Conservation (phyloP, 2,113 vertebrate species). For the Dicerorhinus sumatrensis region DNA sequence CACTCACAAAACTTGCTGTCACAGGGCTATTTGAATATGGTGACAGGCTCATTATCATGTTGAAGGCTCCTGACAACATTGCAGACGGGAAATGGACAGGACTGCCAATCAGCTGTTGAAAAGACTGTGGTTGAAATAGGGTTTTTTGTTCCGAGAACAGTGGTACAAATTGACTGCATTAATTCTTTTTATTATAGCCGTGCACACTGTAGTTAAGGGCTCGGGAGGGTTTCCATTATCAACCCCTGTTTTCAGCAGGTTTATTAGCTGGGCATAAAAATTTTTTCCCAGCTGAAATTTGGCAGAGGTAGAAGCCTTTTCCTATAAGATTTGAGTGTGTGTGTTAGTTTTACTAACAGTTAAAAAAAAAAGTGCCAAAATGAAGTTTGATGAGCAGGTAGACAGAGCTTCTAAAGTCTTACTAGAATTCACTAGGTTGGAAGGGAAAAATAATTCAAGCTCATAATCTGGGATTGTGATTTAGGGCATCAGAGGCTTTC, state of each 20-base stretch:
- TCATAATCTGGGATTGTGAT: background rate
- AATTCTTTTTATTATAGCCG: slow-evolving; percentile 90
- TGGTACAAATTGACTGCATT: slow-evolving; percentile 93
- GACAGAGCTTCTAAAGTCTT: background rate
- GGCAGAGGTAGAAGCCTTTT: slow-evolving; percentile 63
- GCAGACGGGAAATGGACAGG: slow-evolving; percentile 89
- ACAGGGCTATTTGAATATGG: slow-evolving; percentile 93
- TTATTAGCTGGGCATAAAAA: slow-evolving; percentile 85
- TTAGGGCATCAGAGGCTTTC: background rate
- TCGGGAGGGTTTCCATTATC: slow-evolving; percentile 87
- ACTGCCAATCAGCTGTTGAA: slow-evolving; percentile 92
- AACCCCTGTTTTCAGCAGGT: slow-evolving; percentile 84
- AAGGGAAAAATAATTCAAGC: background rate
- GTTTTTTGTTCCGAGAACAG: slow-evolving; percentile 90
- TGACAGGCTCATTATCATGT: slow-evolving; percentile 95
- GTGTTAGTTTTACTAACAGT: slow-evolving; percentile 51
- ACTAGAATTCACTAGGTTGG: background rate
- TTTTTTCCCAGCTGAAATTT: slow-evolving; percentile 82
- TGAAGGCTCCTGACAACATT: slow-evolving; percentile 90
- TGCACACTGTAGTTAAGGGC: slow-evolving; percentile 87
- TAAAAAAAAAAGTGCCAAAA: background rate
- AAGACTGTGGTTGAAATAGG: slow-evolving; percentile 87
- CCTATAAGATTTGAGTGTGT: background rate
- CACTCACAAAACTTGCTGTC: slow-evolving; percentile 91
- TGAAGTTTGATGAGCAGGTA: slow-evolving; percentile 23